Conservation (phyloP, 2,797 vertebrate genomes). For the Gymnothorax reevesii region DNA sequence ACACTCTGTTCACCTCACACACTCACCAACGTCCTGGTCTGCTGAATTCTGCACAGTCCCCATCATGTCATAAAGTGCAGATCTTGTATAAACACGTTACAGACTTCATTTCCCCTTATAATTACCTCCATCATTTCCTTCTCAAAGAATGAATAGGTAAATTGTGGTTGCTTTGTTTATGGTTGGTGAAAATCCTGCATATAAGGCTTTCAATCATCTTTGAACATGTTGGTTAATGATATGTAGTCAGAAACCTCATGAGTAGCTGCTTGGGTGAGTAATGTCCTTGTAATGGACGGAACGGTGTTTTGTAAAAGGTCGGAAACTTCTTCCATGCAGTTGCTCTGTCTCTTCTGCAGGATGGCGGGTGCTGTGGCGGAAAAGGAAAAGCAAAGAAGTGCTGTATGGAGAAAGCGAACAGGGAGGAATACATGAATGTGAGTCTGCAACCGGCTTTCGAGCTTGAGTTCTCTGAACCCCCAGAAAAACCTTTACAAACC, state of each 20-base stretch:
- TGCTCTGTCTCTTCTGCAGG: slow-evolving; percentile 57
- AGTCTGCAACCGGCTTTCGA: not conserved
- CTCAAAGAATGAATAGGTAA: no score
- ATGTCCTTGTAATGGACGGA: not conserved
- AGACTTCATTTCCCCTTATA: no score
- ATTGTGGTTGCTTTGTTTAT: no score
- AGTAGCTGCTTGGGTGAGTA: not conserved
- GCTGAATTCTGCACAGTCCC: not conserved
- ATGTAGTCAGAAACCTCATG: no score
- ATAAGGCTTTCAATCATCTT: no score
- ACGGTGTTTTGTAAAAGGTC: not conserved
- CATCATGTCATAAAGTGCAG: not conserved
- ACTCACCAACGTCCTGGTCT: not conserved
- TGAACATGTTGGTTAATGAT: no score
- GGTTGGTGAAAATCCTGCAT: no score
- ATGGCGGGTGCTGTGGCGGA: slow-evolving; percentile 75
- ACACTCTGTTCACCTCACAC: not conserved
- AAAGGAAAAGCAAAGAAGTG: slow-evolving; percentile 68
- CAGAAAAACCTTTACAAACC: no score
- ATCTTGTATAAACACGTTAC: not conserved
- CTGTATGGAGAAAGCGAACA: slow-evolving; percentile 64
- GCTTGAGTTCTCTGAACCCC: no score
- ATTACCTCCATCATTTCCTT: no score
- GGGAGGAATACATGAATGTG: slow-evolving; percentile 37
- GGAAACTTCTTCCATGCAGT: not conserved